phyloP scores from a whole-genome alignment of 2,888 invertebrate genomes.

The Lepidocyrtinus sp. region DNA sequence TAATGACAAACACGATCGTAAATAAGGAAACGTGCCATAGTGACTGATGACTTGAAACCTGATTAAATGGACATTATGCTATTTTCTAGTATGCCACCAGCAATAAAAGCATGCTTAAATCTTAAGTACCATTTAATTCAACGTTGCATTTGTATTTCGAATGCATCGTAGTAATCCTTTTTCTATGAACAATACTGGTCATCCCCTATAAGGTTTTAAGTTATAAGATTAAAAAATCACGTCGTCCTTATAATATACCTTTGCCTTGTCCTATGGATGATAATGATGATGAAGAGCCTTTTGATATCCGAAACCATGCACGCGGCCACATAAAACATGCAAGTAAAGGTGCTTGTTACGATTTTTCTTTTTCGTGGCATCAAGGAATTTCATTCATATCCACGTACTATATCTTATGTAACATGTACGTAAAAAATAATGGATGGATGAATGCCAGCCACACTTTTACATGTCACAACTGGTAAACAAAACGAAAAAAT shows the following conservation, averaged over 20 bases:
- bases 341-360: background rate
- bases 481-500: no score
- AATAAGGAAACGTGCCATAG: background rate
- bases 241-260: constrained; percentile 42
- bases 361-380: background rate
- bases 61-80: constrained; percentile 40
- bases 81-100: constrained; percentile 22
- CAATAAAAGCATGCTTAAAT: no score
- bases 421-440: background rate
- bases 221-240: constrained; percentile 5
- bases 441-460: background rate
- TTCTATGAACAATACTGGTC: no score
- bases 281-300: background rate
- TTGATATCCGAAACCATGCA: constrained; percentile 40
- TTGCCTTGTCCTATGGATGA: constrained; percentile 37
- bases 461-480: no score
- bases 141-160: background rate
- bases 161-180: background rate
- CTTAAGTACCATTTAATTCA: background rate
- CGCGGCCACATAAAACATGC: constrained; percentile 26
- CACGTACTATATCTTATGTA: background rate
- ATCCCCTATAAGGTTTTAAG: no score
- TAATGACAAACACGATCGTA: constrained; percentile 18
- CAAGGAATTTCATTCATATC: constrained; percentile 28
- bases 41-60: constrained; percentile 49